Percentiles rank a stretch among this genome's conserved stretches.
These are phyloP conservation scores for Allophyes oxyacanthae DNA, from an alignment of 2,888 invertebrate genomes.

Conservation along the genomic window DNA sequence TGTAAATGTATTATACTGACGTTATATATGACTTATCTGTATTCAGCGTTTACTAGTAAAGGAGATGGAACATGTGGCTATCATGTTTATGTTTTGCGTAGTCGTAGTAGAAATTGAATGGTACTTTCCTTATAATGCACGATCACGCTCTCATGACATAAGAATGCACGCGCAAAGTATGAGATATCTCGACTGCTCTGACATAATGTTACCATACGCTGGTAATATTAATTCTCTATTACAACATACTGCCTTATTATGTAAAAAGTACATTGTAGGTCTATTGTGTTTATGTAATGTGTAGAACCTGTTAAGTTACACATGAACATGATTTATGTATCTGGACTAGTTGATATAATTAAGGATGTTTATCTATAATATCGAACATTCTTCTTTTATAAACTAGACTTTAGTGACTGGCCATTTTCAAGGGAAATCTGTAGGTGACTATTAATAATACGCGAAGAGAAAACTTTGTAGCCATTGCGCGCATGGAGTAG, in stretches of 20 bases:
- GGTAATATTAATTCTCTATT: conserved; percentile 55
- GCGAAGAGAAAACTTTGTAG: too few species aligned
- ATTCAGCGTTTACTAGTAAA: too few species aligned
- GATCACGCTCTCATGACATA: conserved; percentile 38
- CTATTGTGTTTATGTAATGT: conserved; percentile 35
- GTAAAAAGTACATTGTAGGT: conserved; percentile 45
- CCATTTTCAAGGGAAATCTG: too few species aligned
- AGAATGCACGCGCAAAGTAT: conserved; percentile 25
- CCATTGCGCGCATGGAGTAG: too few species aligned
- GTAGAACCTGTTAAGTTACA: conserved; percentile 5
- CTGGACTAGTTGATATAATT: background rate
- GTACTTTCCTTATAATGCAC: conserved; percentile 43
- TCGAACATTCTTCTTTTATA: too few species aligned
- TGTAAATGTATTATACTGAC: too few species aligned
- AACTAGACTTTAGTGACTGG: too few species aligned
- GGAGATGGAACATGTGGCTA: too few species aligned
- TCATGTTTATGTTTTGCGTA: conserved; percentile 1
- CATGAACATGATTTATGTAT: conserved; percentile 1
- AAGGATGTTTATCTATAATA: background rate
- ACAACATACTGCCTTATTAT: conserved; percentile 49
- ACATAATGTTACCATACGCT: conserved; percentile 52
- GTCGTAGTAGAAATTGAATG: conserved; percentile 13
- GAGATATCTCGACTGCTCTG: conserved; percentile 45
- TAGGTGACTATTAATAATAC: too few species aligned
- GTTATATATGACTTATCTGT: too few species aligned